phyloP scores from a whole-genome alignment of 2,113 vertebrate genomes.

The Trinectes maculatus region DNA sequence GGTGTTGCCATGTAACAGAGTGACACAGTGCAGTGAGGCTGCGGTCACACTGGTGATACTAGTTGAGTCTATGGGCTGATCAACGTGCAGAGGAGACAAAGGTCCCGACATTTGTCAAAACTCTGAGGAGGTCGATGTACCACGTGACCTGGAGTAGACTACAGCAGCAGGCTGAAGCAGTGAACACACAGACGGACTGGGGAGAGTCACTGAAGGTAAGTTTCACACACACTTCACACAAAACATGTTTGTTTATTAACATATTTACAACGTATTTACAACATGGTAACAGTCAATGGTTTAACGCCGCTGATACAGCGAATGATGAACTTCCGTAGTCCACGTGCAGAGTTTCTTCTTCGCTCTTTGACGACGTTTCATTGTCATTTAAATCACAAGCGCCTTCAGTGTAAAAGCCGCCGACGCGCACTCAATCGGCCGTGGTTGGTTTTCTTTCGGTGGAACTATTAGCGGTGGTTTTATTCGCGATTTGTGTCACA shows the following conservation, averaged over 20 bases:
- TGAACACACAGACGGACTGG: neutral
- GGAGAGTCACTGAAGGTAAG: conserved; percentile 40
- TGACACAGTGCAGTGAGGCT: neutral
- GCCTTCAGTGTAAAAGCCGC: neutral
- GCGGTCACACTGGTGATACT: neutral
- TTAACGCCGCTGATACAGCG: neutral
- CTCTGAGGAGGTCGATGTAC: too few species aligned
- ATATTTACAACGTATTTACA: too few species aligned
- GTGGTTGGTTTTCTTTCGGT: too few species aligned
- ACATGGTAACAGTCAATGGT: neutral
- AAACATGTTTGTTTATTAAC: too few species aligned
- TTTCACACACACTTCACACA: accelerated
- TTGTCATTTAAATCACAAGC: neutral
- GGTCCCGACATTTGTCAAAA: neutral
- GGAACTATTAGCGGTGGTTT: too few species aligned
- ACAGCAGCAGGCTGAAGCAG: conserved; percentile 3
- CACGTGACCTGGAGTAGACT: conserved; percentile 55
- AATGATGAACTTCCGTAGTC: neutral
- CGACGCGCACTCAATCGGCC: too few species aligned
- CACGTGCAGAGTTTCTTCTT: too few species aligned
- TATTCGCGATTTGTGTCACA: neutral
- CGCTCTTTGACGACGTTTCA: too few species aligned
- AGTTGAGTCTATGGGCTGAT: neutral
- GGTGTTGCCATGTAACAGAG: too few species aligned
- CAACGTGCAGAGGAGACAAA: neutral